phyloP scores from a whole-genome alignment of 53 echinoderm and acorn worm species.

The Antedon mediterranea region DNA sequence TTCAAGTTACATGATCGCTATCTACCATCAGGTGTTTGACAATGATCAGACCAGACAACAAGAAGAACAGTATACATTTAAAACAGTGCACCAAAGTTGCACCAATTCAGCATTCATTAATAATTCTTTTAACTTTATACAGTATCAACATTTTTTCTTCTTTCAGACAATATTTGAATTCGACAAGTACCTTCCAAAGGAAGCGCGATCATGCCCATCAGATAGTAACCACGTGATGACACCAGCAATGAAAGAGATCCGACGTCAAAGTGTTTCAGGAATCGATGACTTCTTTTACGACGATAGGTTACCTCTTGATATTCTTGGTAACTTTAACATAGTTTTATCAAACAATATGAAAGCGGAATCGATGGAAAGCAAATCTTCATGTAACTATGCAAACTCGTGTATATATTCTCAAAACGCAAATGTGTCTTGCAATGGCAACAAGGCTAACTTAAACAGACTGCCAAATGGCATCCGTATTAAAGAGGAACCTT shows the following conservation, averaged over 20 bases:
- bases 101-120: too few species aligned
- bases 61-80: too few species aligned
- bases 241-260: constrained; percentile 11
- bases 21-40: not conserved
- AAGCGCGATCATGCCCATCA: constrained; percentile 20
- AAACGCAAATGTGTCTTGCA: constrained; percentile 2
- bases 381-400: not conserved
- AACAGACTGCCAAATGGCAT: constrained; percentile 9
- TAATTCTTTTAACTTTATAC: too few species aligned
- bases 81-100: too few species aligned
- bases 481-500: constrained; percentile 53
- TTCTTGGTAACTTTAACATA: constrained; percentile 33
- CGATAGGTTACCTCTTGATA: constrained; percentile 10
- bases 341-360: constrained; percentile 14
- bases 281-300: constrained; percentile 30
- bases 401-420: not conserved
- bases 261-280: constrained; percentile 24
- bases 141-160: not conserved
- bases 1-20: not conserved
- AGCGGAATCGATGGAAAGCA: not conserved
- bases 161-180: constrained; percentile 19
- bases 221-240: constrained; percentile 5
- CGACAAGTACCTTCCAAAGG: constrained; percentile 29
- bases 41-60: not conserved
- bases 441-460: not conserved